Conservation (phyloP, 2,797 vertebrate genomes). For the Masticophis lateralis region DNA sequence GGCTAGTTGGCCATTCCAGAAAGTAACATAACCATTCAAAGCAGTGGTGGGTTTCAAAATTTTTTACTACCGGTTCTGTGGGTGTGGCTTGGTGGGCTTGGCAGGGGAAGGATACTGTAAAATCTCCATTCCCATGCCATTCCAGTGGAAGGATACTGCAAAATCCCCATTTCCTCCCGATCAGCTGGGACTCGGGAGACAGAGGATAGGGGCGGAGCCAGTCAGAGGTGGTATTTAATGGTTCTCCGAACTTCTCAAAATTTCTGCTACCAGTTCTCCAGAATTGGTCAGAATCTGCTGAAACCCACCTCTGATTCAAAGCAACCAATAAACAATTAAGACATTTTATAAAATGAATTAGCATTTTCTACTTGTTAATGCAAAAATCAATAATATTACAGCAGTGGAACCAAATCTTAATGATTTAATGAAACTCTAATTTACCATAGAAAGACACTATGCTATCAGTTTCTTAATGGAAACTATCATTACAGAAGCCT, state of each 20-base stretch:
- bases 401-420: conserved; percentile 16
- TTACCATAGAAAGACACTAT: conserved; percentile 30
- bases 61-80: too few relatives aligned
- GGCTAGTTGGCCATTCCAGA: background rate
- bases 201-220: too few relatives aligned
- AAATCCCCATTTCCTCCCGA: too few relatives aligned
- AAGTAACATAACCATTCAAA: background rate
- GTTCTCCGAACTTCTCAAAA: too few relatives aligned
- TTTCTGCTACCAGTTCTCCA: too few relatives aligned
- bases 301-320: background rate
- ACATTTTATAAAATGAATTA: conserved; percentile 38
- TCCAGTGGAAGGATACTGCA: too few relatives aligned
- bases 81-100: too few relatives aligned
- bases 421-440: conserved; percentile 48
- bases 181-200: too few relatives aligned
- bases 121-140: too few relatives aligned
- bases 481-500: conserved; percentile 38
- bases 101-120: too few relatives aligned
- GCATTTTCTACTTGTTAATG: conserved; percentile 55
- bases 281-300: too few relatives aligned
- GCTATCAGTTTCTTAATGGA: conserved; percentile 14
- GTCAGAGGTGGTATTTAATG: too few relatives aligned
- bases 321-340: conserved; percentile 40
- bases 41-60: background rate
- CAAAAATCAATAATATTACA: conserved; percentile 44